Percentiles rank a stretch among this genome's conserved stretches.
Evolutionary conservation across 2,797 vertebrate species (phyloP).

Genomic region (Aphelocoma californica): DNA sequence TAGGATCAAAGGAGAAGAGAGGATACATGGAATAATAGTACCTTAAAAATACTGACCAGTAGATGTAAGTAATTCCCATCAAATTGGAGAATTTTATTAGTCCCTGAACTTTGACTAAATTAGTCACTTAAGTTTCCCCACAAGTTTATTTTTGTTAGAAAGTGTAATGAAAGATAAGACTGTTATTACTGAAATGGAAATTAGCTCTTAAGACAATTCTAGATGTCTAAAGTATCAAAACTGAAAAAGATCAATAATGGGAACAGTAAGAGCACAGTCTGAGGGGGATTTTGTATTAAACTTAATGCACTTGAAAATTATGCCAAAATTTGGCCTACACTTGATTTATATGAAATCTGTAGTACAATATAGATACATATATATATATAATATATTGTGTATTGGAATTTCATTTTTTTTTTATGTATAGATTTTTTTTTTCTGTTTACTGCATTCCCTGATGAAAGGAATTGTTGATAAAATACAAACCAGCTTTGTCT

Average conservation of each 20-base stretch:
- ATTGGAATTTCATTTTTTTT: conserved; percentile 12
- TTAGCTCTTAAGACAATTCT: not conserved
- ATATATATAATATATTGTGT: not conserved
- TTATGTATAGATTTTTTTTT: not conserved
- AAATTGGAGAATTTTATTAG: not conserved
- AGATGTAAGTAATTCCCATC: not conserved
- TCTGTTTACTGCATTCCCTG: not conserved
- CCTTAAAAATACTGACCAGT: not conserved
- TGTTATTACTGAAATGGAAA: not conserved
- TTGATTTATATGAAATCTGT: conserved; percentile 50
- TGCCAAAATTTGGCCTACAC: conserved; percentile 55
- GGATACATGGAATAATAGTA: not conserved
- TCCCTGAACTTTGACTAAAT: conserved; percentile 9
- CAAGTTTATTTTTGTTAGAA: not conserved
- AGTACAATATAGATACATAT: not conserved
- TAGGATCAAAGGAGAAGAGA: not conserved
- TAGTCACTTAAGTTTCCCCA: not conserved
- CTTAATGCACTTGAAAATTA: conserved; percentile 32
- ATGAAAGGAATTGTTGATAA: not conserved
- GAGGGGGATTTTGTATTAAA: conserved; percentile 19
- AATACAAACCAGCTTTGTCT: not conserved
- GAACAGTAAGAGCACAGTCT: not conserved
- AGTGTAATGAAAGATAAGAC: not conserved
- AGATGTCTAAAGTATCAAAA: not conserved
- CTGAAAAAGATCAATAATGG: not conserved